phyloP scores from a whole-genome alignment of 2,113 vertebrate genomes.

The Sinocyclocheilus maitianheensis region DNA sequence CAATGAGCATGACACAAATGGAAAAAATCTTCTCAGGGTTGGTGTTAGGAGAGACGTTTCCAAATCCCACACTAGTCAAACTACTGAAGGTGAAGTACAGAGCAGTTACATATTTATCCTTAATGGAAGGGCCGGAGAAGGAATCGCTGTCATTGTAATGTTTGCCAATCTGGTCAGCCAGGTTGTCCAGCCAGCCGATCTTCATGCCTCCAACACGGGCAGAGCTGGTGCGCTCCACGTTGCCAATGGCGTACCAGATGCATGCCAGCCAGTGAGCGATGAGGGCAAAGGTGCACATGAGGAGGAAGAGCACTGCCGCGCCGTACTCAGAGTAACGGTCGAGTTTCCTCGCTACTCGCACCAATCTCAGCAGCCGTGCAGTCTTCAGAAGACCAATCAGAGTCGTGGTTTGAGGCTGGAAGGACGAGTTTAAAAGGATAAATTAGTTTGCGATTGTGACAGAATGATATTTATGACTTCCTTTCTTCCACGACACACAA shows the following conservation, averaged over 20 bases:
- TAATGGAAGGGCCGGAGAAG: slow-evolving; percentile 87
- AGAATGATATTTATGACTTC: background rate
- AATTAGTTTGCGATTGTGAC: background rate
- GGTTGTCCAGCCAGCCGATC: slow-evolving; percentile 97
- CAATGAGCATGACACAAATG: slow-evolving; percentile 99
- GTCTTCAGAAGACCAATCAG: slow-evolving; percentile 95
- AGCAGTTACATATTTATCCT: slow-evolving; percentile 97
- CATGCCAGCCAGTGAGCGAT: slow-evolving; percentile 95
- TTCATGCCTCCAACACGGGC: slow-evolving; percentile 78
- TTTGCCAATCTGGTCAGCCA: slow-evolving; percentile 94
- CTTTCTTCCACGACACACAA: background rate
- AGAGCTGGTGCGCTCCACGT: slow-evolving; percentile 88
- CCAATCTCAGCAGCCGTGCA: slow-evolving; percentile 87
- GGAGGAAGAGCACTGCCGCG: slow-evolving; percentile 89
- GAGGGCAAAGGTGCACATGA: slow-evolving; percentile 94
- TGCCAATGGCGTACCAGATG: slow-evolving; percentile 96
- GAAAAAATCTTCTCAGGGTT: slow-evolving; percentile 99
- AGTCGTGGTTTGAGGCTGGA: slow-evolving; percentile 78
- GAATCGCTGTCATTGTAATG: slow-evolving; percentile 87
- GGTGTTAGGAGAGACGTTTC: slow-evolving; percentile 97
- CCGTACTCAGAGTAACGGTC: slow-evolving; percentile 94
- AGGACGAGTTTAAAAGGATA: background rate
- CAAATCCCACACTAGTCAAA: slow-evolving; percentile 97
- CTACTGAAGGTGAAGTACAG: slow-evolving; percentile 99
- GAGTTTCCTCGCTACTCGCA: slow-evolving; percentile 90